Conservation (phyloP, 2,113 vertebrate genomes). For the Cromileptes altivelis region DNA sequence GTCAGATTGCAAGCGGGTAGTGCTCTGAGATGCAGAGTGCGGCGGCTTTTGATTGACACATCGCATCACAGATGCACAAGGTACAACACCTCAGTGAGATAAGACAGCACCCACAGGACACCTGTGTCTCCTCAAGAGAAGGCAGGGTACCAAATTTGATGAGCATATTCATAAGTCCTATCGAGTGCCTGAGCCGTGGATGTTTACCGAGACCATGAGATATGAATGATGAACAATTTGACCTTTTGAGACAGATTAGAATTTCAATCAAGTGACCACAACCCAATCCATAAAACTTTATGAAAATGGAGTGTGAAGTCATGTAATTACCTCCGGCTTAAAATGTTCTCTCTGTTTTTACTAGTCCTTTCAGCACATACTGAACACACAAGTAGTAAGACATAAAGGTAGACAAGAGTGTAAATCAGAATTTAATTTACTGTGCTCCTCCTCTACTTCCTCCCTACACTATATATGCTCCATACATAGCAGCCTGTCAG, state of each 20-base stretch:
- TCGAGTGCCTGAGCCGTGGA: conserved; percentile 48
- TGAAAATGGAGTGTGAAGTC: conserved; percentile 27
- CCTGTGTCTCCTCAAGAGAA: conserved; percentile 59
- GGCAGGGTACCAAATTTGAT: conserved; percentile 52
- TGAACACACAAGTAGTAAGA: conserved; percentile 22
- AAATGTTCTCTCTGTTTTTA: conserved; percentile 8
- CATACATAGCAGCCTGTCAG: conserved; percentile 78
- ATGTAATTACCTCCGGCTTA: conserved; percentile 35
- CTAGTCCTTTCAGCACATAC: conserved; percentile 12
- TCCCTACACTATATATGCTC: conserved; percentile 49
- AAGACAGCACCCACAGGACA: conserved; percentile 55
- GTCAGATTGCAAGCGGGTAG: conserved; percentile 20
- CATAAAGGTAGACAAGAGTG: conserved; percentile 40
- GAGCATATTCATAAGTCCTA: conserved; percentile 75
- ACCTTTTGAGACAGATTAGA: conserved; percentile 84
- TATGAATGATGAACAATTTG: conserved; percentile 85
- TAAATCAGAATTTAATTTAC: conserved; percentile 57
- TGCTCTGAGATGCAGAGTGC: conserved; percentile 20
- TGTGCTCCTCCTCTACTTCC: conserved; percentile 7
- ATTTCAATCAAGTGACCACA: conserved; percentile 81
- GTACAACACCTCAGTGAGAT: conserved; percentile 34
- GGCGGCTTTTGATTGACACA: conserved; percentile 62
- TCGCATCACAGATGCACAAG: conserved; percentile 43
- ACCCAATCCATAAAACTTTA: conserved; percentile 75
- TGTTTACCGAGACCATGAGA: conserved; percentile 79